A percentile compares a stretch with the other conserved stretches of the same genome.
Evolutionary conservation across 2,888 invertebrate genomes (phyloP).

Genomic region (Schrankia costaestrigalis): DNA sequence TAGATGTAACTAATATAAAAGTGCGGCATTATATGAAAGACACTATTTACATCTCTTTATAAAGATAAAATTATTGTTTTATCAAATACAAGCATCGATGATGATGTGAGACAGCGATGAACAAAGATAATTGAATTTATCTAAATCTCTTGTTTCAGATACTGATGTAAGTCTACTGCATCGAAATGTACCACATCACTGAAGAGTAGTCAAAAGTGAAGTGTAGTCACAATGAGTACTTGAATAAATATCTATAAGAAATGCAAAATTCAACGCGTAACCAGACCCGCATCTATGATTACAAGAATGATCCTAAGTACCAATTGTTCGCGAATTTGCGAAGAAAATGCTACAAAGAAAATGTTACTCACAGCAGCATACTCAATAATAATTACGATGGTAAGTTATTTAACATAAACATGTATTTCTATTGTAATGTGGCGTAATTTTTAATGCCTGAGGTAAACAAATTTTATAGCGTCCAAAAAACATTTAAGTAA

Average conservation of each 20-base stretch:
- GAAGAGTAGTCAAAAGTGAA: too few relatives aligned
- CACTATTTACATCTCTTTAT: too few relatives aligned
- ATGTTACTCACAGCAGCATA: constrained; percentile 22
- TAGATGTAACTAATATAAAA: too few relatives aligned
- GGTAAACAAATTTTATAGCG: too few relatives aligned
- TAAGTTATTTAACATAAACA: constrained; percentile 12
- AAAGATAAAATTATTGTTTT: too few relatives aligned
- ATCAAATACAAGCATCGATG: neutral
- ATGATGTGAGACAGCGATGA: too few relatives aligned
- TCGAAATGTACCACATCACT: constrained; percentile 9
- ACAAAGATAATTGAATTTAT: constrained; percentile 25
- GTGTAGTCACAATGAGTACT: constrained; percentile 1
- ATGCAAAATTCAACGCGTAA: constrained; percentile 18
- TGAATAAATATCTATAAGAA: constrained; percentile 1
- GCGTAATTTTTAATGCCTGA: too few relatives aligned
- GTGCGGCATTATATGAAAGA: too few relatives aligned
- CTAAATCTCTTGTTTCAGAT: constrained; percentile 37
- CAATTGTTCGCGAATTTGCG: constrained; percentile 12
- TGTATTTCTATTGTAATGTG: too few relatives aligned
- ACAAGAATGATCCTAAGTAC: constrained; percentile 19
- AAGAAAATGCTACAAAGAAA: constrained; percentile 16
- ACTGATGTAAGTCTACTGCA: constrained; percentile 17
- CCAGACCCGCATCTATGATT: constrained; percentile 5
- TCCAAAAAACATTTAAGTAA: too few relatives aligned
- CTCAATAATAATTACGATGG: constrained; percentile 15